Conservation (phyloP, 2,113 vertebrate genomes). For the pig (Sus scrofa) region DNA sequence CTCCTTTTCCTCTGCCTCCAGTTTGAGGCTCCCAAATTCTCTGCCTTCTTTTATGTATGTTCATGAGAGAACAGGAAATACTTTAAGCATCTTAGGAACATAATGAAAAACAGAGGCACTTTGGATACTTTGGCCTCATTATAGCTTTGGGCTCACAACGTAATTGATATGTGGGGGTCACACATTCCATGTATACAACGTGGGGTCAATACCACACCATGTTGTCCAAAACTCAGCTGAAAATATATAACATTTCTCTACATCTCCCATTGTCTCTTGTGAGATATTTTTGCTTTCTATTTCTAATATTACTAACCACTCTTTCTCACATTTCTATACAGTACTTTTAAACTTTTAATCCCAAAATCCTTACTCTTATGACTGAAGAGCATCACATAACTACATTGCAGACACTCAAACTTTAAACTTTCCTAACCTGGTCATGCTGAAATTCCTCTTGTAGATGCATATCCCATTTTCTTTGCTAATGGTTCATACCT, state of each 20-base stretch:
- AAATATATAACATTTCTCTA: neutral
- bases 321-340: neutral
- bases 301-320: neutral
- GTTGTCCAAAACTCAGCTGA: neutral
- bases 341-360: neutral
- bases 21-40: neutral
- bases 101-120: neutral
- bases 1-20: neutral
- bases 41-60: neutral
- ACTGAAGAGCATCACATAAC: neutral
- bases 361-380: neutral
- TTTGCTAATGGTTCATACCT: neutral
- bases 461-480: neutral
- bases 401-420: neutral
- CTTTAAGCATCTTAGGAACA: neutral
- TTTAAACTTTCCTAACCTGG: neutral
- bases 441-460: slow-evolving; percentile 2
- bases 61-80: neutral
- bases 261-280: neutral
- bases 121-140: neutral
- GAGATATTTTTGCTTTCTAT: neutral
- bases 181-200: neutral
- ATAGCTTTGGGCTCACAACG: neutral
- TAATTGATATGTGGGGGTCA: neutral
- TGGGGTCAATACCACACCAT: neutral